Base-by-base conservation (phyloP, 2,888 invertebrate species). In the Hypomecis atomaria region DNA sequence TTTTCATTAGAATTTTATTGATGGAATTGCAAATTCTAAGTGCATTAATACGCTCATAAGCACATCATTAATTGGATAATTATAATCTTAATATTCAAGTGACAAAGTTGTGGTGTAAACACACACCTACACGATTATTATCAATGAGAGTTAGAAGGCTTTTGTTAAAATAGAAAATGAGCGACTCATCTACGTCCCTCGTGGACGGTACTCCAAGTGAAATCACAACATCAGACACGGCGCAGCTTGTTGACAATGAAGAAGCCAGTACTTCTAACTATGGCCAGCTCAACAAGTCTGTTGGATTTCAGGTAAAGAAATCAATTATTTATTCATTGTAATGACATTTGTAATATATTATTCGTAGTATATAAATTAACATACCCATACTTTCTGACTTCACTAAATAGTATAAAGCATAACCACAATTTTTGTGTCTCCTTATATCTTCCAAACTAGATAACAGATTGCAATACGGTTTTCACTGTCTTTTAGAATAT, bases 211-310 rank as follows among this genome's bases (percentile, higher is more conserved):
- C 71, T 72, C 66, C 67, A 43, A 87, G 83, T 76, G 86, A 84
- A 76, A 45, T 65, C 5, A 83, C 82, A 9, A 87, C 88, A 55
- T 85, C 88, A 3, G 92, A 92, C 60, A 91, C 90, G 59, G 89
- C 88, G 6, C 88, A 88, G 65, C 69, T 92, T 71, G 67, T 91
- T 42, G 86, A 79, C 71, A 82, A 85, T 78, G 88, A 89, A 67
- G 89, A 86, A 71, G 85, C 91, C 7, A 86, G 85, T 65, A 86
- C 87, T 55, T 91, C 92, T 11, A 87, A 86, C 66, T 84, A 79
- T 71, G 80, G 86, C 10, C 84, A 85, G 55, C 77, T 88, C 5
- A 90, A 90, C 69, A 87, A 81, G 75, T 76, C 86, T 55, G 74
- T 76, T 45, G 78, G 80, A 65, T 81, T 78, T 65, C 81, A 86